Percentiles rank a stretch among this genome's conserved stretches.
Conservation (phyloP, 2,113 vertebrate genomes). For the Cyanistes caeruleus region DNA sequence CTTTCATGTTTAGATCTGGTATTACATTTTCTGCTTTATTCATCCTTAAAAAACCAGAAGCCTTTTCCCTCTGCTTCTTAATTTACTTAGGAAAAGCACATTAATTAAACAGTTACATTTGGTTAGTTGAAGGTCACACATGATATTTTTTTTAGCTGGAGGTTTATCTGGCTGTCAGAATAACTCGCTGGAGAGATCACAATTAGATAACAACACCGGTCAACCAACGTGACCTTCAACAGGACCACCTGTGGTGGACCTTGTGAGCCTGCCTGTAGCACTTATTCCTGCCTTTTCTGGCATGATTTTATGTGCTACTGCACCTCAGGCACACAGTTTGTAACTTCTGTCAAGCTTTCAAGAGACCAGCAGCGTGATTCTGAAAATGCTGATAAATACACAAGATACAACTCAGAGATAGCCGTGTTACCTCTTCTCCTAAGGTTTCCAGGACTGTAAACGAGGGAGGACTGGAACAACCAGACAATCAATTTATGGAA, state of each 20-base stretch:
- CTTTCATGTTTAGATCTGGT: conserved; percentile 28
- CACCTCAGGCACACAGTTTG: conserved; percentile 14
- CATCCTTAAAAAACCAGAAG: conserved; percentile 44
- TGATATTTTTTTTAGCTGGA: conserved; percentile 30
- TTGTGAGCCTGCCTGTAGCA: background rate
- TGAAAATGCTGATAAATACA: conserved; percentile 12
- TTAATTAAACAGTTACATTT: conserved; percentile 39
- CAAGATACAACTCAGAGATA: background rate
- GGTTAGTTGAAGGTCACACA: conserved; percentile 12
- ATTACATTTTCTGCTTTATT: conserved; percentile 48
- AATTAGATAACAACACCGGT: background rate
- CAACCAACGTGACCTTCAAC: conserved; percentile 21
- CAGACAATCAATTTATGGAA: conserved; percentile 59
- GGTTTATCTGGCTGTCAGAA: conserved; percentile 46
- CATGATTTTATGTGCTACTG: background rate
- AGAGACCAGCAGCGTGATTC: conserved; percentile 18
- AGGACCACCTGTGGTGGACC: background rate
- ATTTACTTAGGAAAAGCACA: conserved; percentile 50
- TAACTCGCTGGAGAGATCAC: conserved; percentile 17
- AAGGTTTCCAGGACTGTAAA: conserved; percentile 41
- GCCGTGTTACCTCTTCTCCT: conserved; percentile 7
- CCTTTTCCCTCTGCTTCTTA: background rate
- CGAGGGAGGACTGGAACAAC: background rate
- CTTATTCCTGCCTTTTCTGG: conserved; percentile 28
- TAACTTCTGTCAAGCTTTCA: conserved; percentile 21